Evolutionary conservation across 2,888 invertebrate species (phyloP), one percentile per base, ranked within the genome.

Genomic region (Aricia artaxerxes): DNA sequence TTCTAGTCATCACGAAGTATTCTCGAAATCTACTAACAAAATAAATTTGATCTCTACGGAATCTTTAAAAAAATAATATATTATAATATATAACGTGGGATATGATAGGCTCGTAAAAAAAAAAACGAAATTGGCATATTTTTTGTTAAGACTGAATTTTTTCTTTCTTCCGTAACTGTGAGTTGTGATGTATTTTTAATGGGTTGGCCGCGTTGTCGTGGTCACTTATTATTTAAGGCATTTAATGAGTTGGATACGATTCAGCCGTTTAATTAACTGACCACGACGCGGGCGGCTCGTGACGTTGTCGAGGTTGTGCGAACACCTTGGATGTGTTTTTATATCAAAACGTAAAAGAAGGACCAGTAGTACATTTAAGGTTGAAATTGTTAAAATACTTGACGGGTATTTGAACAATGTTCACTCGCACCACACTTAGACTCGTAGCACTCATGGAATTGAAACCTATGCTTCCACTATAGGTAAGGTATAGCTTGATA

Each of bases 271-370:
- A 64, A 64, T 31, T 64, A 11, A 64, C 1, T 11, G 24, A 49
- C 24, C 78, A 78, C 64, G 44, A 49, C 38, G 16, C 9, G 35
- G 69, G 13, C n/a, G 11, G 78, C 69, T 44, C 64, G 35, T 69
- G 69, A 49, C 64, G 16, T 6, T 44, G 78, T 78, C 61, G 78
- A 72, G 91, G 91, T 92, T 92, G 92, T 92, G 91, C 88, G 84
- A 86, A 87, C 90, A 89, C 88, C 87, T 85, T 82, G 85, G 84
- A 88, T 90, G 91, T 90, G 89, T 57, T 76, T 64, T 88, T 91
- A 91, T 93, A 93, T 93, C 92, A 91, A 91, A 89, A 88, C 87
- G 92, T 92, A 92, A 93, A 93, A 93, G 91, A 92, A 90, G 93
- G 94, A 94, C 94, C 94, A 94, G 91, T 91, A 85, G 85, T 85